Evolutionary conservation across 2,888 invertebrate species (phyloP).

Genomic region (Pollenia amentaria): DNA sequence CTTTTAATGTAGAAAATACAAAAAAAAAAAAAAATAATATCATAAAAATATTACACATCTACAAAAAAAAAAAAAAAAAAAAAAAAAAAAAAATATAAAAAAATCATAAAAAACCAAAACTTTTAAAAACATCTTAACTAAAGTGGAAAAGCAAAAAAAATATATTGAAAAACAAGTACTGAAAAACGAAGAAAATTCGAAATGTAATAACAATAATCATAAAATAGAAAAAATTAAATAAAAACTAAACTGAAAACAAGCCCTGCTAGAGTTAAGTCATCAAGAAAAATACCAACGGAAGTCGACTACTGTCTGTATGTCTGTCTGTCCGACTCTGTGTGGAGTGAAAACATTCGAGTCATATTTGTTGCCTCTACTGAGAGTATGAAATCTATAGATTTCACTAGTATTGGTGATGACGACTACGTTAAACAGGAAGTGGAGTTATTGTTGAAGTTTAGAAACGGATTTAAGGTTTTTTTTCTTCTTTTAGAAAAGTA

Average conservation of each 20-base stretch:
- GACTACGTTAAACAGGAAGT: slow-evolving; percentile 37
- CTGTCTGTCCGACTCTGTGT: not conserved
- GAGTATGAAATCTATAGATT: slow-evolving; percentile 11
- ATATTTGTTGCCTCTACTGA: not conserved
- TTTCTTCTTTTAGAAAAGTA: not conserved
- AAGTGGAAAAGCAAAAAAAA: slow-evolving; percentile 44
- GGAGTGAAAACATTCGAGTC: not conserved
- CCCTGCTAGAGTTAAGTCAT: slow-evolving; percentile 68
- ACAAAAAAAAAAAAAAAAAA: not conserved
- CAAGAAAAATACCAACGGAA: slow-evolving; percentile 72
- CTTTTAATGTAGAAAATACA: not conserved
- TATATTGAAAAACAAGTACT: not conserved
- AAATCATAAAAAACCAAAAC: slow-evolving; percentile 58
- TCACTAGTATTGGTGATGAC: slow-evolving; percentile 10
- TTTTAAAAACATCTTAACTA: slow-evolving; percentile 66
- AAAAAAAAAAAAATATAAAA: slow-evolving; percentile 38
- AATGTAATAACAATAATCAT: slow-evolving; percentile 71
- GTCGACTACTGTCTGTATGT: slow-evolving; percentile 46
- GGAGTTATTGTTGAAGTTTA: slow-evolving; percentile 55
- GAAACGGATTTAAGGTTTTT: slow-evolving; percentile 52
- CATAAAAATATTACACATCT: slow-evolving; percentile 56
- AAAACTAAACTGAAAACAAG: slow-evolving; percentile 55
- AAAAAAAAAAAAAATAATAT: slow-evolving; percentile 1
- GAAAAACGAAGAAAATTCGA: slow-evolving; percentile 51
- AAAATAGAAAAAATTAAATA: slow-evolving; percentile 63